These are phyloP conservation scores for Anguilla obscura DNA, from an alignment of 2,797 vertebrate species.

Conservation along the genomic window DNA sequence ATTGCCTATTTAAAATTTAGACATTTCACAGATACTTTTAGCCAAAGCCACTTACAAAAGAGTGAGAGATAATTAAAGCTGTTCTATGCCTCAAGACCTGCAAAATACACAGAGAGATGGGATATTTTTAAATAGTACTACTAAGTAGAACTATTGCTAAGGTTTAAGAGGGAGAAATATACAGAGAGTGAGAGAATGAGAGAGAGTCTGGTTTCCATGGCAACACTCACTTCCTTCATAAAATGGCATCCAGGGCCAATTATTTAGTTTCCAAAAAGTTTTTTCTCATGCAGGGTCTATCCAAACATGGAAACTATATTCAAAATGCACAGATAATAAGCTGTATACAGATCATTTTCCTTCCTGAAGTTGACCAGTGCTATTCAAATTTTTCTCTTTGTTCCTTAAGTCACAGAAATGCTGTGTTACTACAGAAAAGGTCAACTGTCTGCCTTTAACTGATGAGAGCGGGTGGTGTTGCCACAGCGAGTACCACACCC, in stretches of 20 bases:
- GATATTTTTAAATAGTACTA: neutral
- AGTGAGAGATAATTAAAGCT: neutral
- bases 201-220: slow-evolving; percentile 6
- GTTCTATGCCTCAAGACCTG: neutral
- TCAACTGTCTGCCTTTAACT: neutral
- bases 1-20: neutral
- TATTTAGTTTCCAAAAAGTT: neutral
- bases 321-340: neutral
- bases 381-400: neutral
- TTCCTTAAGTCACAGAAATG: neutral
- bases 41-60: neutral
- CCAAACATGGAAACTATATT: neutral
- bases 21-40: neutral
- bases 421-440: neutral
- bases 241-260: slow-evolving; percentile 10
- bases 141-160: neutral
- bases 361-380: neutral
- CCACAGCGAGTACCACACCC: neutral
- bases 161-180: neutral
- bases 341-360: too few relatives aligned
- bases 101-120: neutral
- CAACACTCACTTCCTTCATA: neutral
- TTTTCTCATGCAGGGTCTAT: neutral
- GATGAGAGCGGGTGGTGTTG: neutral
- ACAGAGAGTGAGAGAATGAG: neutral